These are phyloP conservation scores for Trogon surrucura DNA, from an alignment of 2,113 vertebrate genomes.

Conservation along the genomic window DNA sequence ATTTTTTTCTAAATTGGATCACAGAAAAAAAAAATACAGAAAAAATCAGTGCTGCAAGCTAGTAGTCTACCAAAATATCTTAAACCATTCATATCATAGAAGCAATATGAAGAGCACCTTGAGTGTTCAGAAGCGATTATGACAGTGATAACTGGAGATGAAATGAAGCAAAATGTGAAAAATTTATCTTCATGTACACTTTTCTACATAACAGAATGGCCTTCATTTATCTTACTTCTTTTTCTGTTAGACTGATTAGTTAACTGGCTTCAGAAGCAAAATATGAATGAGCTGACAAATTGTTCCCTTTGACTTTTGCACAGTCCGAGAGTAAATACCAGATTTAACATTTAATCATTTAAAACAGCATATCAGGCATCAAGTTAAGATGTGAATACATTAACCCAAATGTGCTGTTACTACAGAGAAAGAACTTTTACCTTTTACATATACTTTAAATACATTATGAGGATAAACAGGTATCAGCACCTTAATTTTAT, in stretches of 20 bases:
- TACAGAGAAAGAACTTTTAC: not conserved
- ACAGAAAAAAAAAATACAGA: not conserved
- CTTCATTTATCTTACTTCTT: constrained; percentile 72
- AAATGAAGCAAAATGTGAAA: constrained; percentile 70
- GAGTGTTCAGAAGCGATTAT: constrained; percentile 65
- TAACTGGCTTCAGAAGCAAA: constrained; percentile 71
- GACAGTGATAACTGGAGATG: constrained; percentile 63
- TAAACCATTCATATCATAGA: not conserved
- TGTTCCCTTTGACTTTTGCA: constrained; percentile 68
- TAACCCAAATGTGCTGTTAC: constrained; percentile 40
- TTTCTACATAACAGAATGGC: constrained; percentile 62
- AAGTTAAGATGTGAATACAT: constrained; percentile 41
- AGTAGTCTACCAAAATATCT: not conserved
- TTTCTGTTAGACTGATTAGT: constrained; percentile 71
- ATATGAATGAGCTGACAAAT: constrained; percentile 73
- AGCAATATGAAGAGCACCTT: constrained; percentile 63
- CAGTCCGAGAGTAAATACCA: constrained; percentile 58
- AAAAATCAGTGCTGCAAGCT: not conserved
- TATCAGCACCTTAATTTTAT: not conserved
- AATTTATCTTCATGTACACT: constrained; percentile 73
- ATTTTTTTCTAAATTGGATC: not conserved
- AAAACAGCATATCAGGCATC: constrained; percentile 51
- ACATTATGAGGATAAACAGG: not conserved
- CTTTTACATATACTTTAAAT: not conserved
- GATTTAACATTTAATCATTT: constrained; percentile 66